Percentiles rank a stretch among this genome's conserved stretches.
These are phyloP conservation scores for Vultur gryphus DNA, from an alignment of 2,797 vertebrate genomes.

Conservation along the genomic window DNA sequence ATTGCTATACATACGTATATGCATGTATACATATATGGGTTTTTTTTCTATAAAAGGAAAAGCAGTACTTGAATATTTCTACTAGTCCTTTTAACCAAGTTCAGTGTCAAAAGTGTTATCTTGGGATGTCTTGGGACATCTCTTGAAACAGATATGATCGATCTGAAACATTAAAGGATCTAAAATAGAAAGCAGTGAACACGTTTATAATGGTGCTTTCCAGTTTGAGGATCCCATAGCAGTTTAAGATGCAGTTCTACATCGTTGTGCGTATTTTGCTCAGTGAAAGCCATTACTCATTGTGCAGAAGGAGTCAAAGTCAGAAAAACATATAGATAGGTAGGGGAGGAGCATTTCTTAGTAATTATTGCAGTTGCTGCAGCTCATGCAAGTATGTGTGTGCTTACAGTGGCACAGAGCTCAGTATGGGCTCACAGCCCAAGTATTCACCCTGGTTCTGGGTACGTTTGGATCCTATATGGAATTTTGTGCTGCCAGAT, in stretches of 20 bases:
- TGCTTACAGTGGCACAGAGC: not conserved
- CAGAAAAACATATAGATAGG: not conserved
- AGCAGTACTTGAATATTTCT: not conserved
- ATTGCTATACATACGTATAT: not conserved
- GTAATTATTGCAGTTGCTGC: not conserved
- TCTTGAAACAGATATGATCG: not conserved
- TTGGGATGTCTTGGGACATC: not conserved
- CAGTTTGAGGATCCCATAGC: not conserved
- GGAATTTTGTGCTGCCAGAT: not conserved
- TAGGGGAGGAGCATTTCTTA: not conserved
- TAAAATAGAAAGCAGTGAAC: not conserved
- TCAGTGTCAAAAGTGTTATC: not conserved
- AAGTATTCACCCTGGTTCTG: not conserved
- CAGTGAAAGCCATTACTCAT: not conserved
- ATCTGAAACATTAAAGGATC: not conserved
- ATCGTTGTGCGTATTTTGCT: not conserved
- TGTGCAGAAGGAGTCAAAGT: not conserved
- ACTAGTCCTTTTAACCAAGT: not conserved
- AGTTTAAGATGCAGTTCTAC: not conserved
- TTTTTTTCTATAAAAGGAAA: not conserved
- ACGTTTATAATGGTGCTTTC: not conserved
- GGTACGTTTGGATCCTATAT: rapidly evolving
- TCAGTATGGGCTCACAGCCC: not conserved
- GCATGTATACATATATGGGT: too few species aligned
- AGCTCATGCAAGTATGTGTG: rapidly evolving